Conservation (phyloP, 2,888 invertebrate genomes). For the Scelioninae gen. 2 region DNA sequence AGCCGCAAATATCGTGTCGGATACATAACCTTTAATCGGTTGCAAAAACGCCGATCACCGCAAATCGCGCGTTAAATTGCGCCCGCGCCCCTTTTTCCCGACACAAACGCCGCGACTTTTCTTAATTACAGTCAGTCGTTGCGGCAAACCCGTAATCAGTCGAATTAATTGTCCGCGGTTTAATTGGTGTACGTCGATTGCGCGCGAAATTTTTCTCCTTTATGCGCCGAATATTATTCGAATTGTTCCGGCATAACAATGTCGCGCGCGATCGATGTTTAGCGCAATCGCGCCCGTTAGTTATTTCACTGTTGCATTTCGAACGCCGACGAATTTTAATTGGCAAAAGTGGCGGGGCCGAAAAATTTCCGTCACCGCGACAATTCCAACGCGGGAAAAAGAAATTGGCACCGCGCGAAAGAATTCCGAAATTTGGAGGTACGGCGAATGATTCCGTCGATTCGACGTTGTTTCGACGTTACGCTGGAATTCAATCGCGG, state of each 20-base stretch:
- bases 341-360: slow-evolving; percentile 10
- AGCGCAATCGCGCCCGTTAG: slow-evolving; percentile 21
- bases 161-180: slow-evolving; percentile 37
- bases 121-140: slow-evolving; percentile 38
- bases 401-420: no score
- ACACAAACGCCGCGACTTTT: slow-evolving; percentile 16
- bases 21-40: no score
- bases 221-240: slow-evolving; percentile 33
- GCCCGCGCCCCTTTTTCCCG: slow-evolving; percentile 6
- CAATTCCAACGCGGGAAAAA: no score
- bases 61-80: slow-evolving; percentile 33
- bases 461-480: no score
- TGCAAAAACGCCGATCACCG: no score
- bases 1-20: no score
- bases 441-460: no score
- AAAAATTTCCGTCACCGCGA: no score
- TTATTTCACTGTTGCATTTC: slow-evolving; percentile 38
- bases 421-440: no score
- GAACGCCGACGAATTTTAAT: slow-evolving; percentile 25
- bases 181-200: slow-evolving; percentile 44
- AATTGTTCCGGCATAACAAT: slow-evolving; percentile 44
- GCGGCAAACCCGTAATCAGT: slow-evolving; percentile 36
- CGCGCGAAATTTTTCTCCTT: slow-evolving; percentile 12
- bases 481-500: no score
- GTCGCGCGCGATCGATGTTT: slow-evolving; percentile 21